Percentiles rank a stretch among this genome's conserved stretches.
Evolutionary conservation across 2,888 invertebrate genomes (phyloP).

Genomic region (Ormyrus thymus): DNA sequence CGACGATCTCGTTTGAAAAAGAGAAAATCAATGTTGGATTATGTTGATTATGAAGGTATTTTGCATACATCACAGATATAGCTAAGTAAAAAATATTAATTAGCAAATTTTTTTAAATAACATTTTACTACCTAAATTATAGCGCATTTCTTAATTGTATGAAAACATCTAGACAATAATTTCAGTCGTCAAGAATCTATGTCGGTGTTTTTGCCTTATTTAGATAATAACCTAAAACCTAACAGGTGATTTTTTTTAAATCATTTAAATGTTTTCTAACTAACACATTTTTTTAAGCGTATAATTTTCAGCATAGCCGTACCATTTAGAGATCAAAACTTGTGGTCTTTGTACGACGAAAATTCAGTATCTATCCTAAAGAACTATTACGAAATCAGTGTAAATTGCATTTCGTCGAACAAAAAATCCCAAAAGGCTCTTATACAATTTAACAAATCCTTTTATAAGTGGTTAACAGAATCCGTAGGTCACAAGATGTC

Average conservation of each 20-base stretch:
- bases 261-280: background rate
- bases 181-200: constrained; percentile 35
- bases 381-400: constrained; percentile 78
- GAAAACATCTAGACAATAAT: background rate
- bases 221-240: constrained; percentile 77
- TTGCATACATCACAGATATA: too few species aligned
- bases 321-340: constrained; percentile 77
- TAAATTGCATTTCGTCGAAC: constrained; percentile 76
- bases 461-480: constrained; percentile 77
- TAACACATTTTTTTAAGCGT: constrained; percentile 8
- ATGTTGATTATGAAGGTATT: too few species aligned
- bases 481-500: constrained; percentile 71
- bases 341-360: constrained; percentile 75
- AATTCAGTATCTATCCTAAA: constrained; percentile 75
- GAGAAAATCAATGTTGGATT: background rate
- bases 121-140: too few species aligned
- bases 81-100: too few species aligned
- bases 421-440: constrained; percentile 69
- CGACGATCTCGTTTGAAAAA: background rate
- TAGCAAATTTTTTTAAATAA: too few species aligned
- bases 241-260: constrained; percentile 65
- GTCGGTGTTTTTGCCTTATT: constrained; percentile 78
- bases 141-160: background rate
- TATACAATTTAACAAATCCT: constrained; percentile 76
- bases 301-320: constrained; percentile 76